A percentile compares a stretch with the other conserved stretches of the same genome.
Conservation (phyloP, 2,888 invertebrate species). For the Oxycera nigricornis region DNA sequence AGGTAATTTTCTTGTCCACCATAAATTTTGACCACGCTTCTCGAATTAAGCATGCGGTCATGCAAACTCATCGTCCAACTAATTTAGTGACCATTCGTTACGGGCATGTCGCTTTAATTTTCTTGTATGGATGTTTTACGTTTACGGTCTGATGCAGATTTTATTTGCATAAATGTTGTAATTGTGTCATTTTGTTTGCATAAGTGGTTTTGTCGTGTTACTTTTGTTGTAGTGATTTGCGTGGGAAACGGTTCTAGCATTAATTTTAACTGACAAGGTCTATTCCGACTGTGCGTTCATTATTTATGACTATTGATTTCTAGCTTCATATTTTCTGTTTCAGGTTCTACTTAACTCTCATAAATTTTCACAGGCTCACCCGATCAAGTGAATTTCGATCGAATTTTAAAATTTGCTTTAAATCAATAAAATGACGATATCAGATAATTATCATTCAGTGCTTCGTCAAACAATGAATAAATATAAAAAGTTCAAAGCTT, state of each 20-base stretch:
- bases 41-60: conserved; percentile 31
- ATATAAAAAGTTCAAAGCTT: too few relatives aligned
- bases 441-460: too few relatives aligned
- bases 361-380: too few relatives aligned
- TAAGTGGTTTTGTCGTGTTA: neutral
- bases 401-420: too few relatives aligned
- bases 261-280: too few relatives aligned
- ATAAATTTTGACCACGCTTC: conserved; percentile 33
- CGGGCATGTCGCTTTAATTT: neutral
- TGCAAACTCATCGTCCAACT: conserved; percentile 9
- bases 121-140: conserved; percentile 23
- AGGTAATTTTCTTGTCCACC: conserved; percentile 2
- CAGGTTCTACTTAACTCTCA: too few relatives aligned
- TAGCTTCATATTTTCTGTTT: too few relatives aligned
- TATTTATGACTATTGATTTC: too few relatives aligned
- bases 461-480: too few relatives aligned
- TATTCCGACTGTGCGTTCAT: too few relatives aligned
- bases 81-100: neutral
- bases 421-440: too few relatives aligned
- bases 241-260: conserved; percentile 23
- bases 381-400: too few relatives aligned
- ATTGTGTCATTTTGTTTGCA: conserved; percentile 28
- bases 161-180: conserved; percentile 36
- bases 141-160: conserved; percentile 23
- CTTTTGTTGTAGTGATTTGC: neutral